phyloP scores from a whole-genome alignment of 2,797 vertebrate species.

The Mormyrus hasselquistii region DNA sequence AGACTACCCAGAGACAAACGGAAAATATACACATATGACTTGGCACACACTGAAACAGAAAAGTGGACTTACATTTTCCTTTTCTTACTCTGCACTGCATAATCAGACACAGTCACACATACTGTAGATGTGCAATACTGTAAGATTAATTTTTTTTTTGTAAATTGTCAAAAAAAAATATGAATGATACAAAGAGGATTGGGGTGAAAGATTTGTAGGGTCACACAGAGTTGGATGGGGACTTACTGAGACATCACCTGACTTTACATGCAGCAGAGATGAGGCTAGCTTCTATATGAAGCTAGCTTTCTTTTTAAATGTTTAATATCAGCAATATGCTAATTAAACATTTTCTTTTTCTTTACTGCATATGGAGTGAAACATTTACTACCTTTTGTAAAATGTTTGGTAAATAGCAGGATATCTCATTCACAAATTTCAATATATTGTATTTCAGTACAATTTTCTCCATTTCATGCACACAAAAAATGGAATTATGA shows the following conservation, averaged over 20 bases:
- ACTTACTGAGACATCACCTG: slow-evolving; percentile 5
- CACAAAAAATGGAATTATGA: not conserved
- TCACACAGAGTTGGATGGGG: slow-evolving; percentile 21
- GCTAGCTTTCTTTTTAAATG: not conserved
- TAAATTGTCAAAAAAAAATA: slow-evolving; percentile 8
- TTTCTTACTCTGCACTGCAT: not conserved
- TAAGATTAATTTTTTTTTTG: not conserved
- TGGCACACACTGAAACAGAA: not conserved
- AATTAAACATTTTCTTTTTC: not conserved
- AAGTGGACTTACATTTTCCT: not conserved
- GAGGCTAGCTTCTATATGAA: not conserved
- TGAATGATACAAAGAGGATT: slow-evolving; percentile 10
- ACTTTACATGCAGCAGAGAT: not conserved
- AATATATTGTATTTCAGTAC: not conserved
- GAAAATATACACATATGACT: slow-evolving; percentile 15
- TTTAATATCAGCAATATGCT: not conserved
- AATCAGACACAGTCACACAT: not conserved
- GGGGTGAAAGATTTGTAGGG: slow-evolving; percentile 5
- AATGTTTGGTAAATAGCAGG: not conserved
- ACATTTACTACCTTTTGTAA: not conserved
- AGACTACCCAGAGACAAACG: slow-evolving; percentile 19
- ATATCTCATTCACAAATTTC: not conserved
- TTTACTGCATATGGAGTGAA: not conserved
- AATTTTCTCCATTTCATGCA: not conserved
- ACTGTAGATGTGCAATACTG: not conserved